Base-by-base conservation (phyloP, 2,797 vertebrate genomes). In the Cheirogaleus major region DNA sequence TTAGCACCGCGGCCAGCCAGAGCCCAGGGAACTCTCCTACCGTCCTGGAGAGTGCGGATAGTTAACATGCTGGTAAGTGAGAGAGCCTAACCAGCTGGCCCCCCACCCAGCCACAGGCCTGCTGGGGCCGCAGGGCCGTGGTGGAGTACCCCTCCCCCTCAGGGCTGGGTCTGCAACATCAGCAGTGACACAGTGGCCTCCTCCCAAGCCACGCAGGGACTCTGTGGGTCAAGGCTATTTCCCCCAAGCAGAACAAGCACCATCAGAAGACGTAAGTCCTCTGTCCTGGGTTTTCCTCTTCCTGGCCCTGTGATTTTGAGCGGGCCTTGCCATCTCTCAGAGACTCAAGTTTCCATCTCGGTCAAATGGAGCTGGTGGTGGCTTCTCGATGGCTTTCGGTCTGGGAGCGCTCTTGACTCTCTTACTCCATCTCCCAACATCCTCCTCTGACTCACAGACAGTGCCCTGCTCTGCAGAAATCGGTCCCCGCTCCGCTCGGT, bases 331-430 rank as follows among this genome's bases (percentile, higher is more conserved):
- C 5, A 0, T 20, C 41, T 43, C 35, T 23, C 5, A 2, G 7
- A 55, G 41, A 70, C 80, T 17, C 7, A 27, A 0, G 35, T 32
- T 55, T 59, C 65, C 18, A 23, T 35, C 15, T 80, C 3, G 0
- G 52, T 10, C 20, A 30, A 48, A n/a, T 0, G 4, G 38, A 38
- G 14, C 18, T 15, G 1, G 1, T 0, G 11, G 76, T 0, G 3
- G n/a, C 48, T 30, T 61, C 8, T 7, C 2, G 0, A 0, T 5
- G 73, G 27, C n/a, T 23, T 50, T 23, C 1, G 4, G 25, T 32
- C 23, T 63, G 17, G 30, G 27, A 61, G 52, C 25, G 4, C 1
- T 7, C 4, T 7, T 10, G 1, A 0, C 18, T 4, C 13, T 17
- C 52, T 12, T 1, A 2, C 25, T 32, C 45, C 45, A 45, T 17